Evolutionary conservation across 2,888 invertebrate species (phyloP).

Genomic region (Fragum whitleyi): DNA sequence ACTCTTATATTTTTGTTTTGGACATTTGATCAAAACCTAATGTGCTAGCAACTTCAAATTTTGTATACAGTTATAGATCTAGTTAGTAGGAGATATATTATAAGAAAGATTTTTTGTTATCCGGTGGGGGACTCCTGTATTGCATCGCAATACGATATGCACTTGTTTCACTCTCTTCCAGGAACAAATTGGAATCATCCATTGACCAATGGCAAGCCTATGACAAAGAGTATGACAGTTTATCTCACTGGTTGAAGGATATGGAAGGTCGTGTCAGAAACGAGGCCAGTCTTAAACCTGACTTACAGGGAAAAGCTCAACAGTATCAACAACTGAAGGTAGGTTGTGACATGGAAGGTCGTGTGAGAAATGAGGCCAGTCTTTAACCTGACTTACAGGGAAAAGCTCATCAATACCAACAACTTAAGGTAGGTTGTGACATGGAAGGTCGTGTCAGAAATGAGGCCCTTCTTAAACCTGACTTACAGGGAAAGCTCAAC

Average conservation of each 20-base stretch:
- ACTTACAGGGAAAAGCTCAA: constrained; percentile 92
- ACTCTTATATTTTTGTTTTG: too few relatives aligned
- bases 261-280: constrained; percentile 92
- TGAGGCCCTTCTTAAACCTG: constrained; percentile 93
- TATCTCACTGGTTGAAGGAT: constrained; percentile 94
- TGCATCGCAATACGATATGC: too few relatives aligned
- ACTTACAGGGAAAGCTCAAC: constrained; percentile 91
- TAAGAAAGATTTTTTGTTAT: too few relatives aligned
- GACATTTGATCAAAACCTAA: too few relatives aligned
- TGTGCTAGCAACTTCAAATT: too few relatives aligned
- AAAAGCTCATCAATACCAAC: constrained; percentile 91
- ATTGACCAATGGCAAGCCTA: constrained; percentile 90
- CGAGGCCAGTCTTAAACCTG: constrained; percentile 93
- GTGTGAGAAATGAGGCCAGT: constrained; percentile 92
- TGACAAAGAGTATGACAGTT: constrained; percentile 91
- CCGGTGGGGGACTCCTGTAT: too few relatives aligned
- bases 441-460: too few relatives aligned
- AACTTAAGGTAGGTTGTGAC: constrained; percentile 88
- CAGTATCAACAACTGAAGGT: constrained; percentile 91
- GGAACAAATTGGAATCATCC: constrained; percentile 78
- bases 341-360: constrained; percentile 89
- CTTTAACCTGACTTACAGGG: constrained; percentile 92
- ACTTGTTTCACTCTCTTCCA: constrained; percentile 52
- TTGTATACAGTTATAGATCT: too few relatives aligned
- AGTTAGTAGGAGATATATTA: too few relatives aligned